A percentile compares a stretch with the other conserved stretches of the same genome.
Conservation (phyloP, 2,113 vertebrate genomes). For the Spheniscus mendiculus region DNA sequence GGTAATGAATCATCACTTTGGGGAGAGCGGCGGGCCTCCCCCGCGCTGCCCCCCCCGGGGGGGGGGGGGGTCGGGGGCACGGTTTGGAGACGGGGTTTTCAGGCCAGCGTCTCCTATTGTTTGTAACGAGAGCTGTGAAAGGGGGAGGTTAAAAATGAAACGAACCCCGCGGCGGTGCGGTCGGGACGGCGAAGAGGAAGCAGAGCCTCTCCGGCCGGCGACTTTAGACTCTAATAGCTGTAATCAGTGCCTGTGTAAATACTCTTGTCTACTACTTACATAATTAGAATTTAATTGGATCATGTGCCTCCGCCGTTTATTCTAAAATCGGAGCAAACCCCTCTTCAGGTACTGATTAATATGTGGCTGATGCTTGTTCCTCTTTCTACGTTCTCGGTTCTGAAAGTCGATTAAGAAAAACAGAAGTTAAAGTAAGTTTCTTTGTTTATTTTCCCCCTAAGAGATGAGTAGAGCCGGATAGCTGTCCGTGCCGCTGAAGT, state of each 20-base stretch:
- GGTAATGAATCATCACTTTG: background rate
- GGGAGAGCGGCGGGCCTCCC: background rate
- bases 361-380: background rate
- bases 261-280: conserved; percentile 51
- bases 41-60: no score
- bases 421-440: background rate
- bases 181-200: background rate
- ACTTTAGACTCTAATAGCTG: conserved; percentile 25
- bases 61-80: no score
- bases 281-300: conserved; percentile 63
- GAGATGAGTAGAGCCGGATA: background rate
- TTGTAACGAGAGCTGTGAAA: background rate
- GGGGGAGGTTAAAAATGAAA: background rate
- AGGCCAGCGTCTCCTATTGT: background rate
- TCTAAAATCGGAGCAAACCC: conserved; percentile 41
- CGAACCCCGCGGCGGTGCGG: background rate
- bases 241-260: conserved; percentile 40
- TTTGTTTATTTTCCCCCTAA: background rate
- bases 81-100: background rate
- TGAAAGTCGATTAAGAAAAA: background rate
- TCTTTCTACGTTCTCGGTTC: background rate
- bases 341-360: background rate
- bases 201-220: background rate
- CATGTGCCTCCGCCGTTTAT: conserved; percentile 16
- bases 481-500: background rate